Evolutionary conservation across 2,797 vertebrate species (phyloP), one percentile per base, ranked within the genome.

Genomic region (Microctenopoma steveboyesi): DNA sequence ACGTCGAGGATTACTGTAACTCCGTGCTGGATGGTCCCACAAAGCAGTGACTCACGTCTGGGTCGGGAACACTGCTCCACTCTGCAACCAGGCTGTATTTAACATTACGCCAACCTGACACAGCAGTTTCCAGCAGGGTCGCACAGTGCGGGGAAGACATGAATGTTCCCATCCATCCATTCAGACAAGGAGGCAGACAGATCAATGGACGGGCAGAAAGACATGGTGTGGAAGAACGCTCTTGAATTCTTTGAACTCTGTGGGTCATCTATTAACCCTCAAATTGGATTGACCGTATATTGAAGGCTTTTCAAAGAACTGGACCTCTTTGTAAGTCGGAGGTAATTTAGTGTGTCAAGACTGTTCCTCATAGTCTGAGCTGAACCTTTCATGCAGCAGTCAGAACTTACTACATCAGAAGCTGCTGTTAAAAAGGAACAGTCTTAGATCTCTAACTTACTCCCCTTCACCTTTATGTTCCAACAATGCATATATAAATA

Each of bases 41-140:
- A 55, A 57, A 63, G 70, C 75, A 42, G 74, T 91, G 89, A 90
- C 70, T 92, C 89, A 92, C 35, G 89, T 92, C 90, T 92, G 87
- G 86, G 74, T 54, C 45, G 15, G 72, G 72, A 89, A 73, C 42
- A 37, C 25, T 9, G 78, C 77, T 70, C 60, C 72, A 70, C 63
- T 78, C 71, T 62, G 70, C 37, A 37, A 78, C 85, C 79, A 88
- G 74, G 71, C 86, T 69, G 81, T 78, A 70, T 69, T 86, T 86
- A 85, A 83, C 53, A 45, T 64, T 78, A 82, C 71, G 76, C 83
- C 82, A 66, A 15, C 46, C 87, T 87, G 84, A 92, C 83, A 88
- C 83, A 74, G 89, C 90, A 52, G 60, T 90, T 90, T 89, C 81
- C 85, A 82, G 68, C 57, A 27, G 12, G 65, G 72, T 76, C 42